phyloP scores from a whole-genome alignment of 2,888 invertebrate genomes.

The Gymnocheta viridis region DNA sequence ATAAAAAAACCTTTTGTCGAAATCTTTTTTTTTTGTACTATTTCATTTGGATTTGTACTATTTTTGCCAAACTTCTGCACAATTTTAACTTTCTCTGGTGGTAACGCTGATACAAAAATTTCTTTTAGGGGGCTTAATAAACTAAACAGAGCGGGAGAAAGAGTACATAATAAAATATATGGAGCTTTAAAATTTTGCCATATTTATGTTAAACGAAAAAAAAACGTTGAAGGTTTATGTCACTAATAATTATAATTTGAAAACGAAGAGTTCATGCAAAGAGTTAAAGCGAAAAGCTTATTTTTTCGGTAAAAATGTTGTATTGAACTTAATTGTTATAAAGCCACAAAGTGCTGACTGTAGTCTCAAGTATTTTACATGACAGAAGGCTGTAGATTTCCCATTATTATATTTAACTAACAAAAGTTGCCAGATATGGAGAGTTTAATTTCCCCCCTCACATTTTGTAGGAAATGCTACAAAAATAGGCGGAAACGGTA shows the following conservation, averaged over 20 bases:
- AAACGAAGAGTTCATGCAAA: neutral
- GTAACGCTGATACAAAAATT: too few species aligned
- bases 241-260: slow-evolving; percentile 21
- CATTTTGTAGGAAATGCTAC: too few species aligned
- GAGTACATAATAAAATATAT: neutral
- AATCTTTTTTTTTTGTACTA: too few species aligned
- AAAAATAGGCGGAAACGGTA: too few species aligned
- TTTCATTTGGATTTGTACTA: too few species aligned
- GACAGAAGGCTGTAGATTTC: neutral
- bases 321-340: neutral
- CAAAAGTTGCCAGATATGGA: neutral
- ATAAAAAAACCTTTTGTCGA: too few species aligned
- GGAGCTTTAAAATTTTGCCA: slow-evolving; percentile 22
- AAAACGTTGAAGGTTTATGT: slow-evolving; percentile 29
- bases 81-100: too few species aligned
- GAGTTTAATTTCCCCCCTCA: too few species aligned
- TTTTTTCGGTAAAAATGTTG: slow-evolving; percentile 5
- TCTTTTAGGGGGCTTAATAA: slow-evolving; percentile 11
- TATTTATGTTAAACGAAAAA: neutral
- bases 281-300: slow-evolving; percentile 21
- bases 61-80: too few species aligned
- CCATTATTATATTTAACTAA: neutral
- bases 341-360: neutral
- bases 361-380: neutral
- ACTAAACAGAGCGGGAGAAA: neutral